phyloP scores from a whole-genome alignment of 2,797 vertebrate species.

The Myiothlypis chrysogaster region DNA sequence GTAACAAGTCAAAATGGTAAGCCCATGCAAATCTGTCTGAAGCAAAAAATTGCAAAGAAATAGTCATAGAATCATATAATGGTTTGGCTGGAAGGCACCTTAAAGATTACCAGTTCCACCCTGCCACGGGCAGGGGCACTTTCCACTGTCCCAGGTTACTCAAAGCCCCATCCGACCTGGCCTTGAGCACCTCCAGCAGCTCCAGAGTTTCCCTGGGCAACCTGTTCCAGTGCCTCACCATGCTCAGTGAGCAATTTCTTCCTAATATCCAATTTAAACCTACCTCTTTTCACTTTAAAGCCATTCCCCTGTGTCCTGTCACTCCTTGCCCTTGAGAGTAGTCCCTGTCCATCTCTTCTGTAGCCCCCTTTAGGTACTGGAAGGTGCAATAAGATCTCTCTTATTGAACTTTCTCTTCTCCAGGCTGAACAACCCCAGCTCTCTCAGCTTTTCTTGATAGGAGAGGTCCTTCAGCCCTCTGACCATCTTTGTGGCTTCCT shows the following conservation, averaged over 20 bases:
- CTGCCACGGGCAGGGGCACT: neutral
- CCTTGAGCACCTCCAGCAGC: neutral
- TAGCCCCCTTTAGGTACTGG: neutral
- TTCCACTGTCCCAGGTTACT: neutral
- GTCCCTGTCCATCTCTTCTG: neutral
- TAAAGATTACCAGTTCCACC: neutral
- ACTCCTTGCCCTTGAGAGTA: neutral
- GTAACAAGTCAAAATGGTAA: neutral
- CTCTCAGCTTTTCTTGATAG: neutral
- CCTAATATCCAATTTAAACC: neutral
- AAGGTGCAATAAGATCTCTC: neutral
- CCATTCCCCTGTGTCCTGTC: fast-evolving
- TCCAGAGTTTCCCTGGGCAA: neutral
- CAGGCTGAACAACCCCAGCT: neutral
- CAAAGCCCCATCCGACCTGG: neutral
- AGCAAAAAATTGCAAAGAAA: neutral
- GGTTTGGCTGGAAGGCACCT: neutral
- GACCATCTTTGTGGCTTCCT: neutral
- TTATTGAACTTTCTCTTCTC: neutral
- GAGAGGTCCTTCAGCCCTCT: neutral
- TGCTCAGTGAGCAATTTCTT: neutral
- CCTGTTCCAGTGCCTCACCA: neutral
- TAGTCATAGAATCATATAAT: neutral
- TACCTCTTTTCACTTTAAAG: neutral
- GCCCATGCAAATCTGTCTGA: neutral